Evolutionary conservation across 2,797 vertebrate genomes (phyloP).

Genomic region (Cottoperca gobio): DNA sequence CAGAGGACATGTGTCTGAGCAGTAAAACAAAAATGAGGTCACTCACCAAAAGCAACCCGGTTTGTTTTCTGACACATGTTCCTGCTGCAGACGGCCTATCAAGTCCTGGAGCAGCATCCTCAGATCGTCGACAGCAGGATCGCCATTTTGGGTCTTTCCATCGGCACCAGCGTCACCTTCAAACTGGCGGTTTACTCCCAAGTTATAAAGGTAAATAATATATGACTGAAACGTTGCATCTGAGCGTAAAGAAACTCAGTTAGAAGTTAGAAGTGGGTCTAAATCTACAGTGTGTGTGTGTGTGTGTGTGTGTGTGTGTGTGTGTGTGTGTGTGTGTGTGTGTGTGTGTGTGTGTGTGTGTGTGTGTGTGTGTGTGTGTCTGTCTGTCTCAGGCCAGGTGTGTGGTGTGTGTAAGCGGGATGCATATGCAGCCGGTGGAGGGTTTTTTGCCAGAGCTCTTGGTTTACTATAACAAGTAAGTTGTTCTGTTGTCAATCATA

Average conservation of each 20-base stretch:
- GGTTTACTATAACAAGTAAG: conserved; percentile 51
- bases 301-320: too few relatives aligned
- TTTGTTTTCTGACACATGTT: background rate
- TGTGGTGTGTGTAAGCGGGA: conserved; percentile 77
- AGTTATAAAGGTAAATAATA: conserved; percentile 74
- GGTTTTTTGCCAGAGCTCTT: conserved; percentile 65
- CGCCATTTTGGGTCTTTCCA: conserved; percentile 81
- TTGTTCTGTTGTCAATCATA: background rate
- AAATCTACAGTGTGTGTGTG: too few relatives aligned
- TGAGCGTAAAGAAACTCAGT: too few relatives aligned
- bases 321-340: too few relatives aligned
- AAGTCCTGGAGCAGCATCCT: conserved; percentile 77
- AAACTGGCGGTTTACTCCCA: conserved; percentile 73
- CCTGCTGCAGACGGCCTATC: conserved; percentile 74
- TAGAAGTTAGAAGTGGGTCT: too few relatives aligned
- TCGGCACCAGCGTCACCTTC: conserved; percentile 73
- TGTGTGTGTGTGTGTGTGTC: background rate
- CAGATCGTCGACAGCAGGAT: conserved; percentile 75
- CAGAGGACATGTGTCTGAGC: too few relatives aligned
- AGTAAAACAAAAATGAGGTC: background rate
- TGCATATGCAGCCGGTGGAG: conserved; percentile 70
- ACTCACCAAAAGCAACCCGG: too few relatives aligned
- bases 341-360: too few relatives aligned
- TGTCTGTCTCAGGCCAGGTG: conserved; percentile 72
- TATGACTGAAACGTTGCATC: too few relatives aligned